Conservation (phyloP, 2,113 vertebrate genomes). For the Felis catus region DNA sequence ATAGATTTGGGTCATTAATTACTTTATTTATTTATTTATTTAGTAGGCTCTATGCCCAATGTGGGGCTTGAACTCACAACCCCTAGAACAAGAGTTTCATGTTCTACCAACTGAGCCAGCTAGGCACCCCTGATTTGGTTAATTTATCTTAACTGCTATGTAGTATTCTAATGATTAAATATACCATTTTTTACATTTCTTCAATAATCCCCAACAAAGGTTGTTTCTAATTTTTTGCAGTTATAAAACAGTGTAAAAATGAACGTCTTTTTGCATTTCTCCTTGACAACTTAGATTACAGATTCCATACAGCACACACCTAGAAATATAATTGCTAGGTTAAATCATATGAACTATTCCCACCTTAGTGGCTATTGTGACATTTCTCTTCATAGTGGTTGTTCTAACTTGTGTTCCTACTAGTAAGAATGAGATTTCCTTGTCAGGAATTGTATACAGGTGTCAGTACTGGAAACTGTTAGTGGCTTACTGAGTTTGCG, state of each 20-base stretch:
- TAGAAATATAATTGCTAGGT: neutral
- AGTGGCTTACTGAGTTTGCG: neutral
- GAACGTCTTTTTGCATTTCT: neutral
- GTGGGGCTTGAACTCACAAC: neutral
- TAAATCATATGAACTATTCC: neutral
- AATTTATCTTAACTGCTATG: neutral
- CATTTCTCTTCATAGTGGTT: neutral
- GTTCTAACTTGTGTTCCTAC: neutral
- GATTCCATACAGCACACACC: neutral
- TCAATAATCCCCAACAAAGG: neutral
- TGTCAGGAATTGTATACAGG: neutral
- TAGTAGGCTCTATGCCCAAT: neutral
- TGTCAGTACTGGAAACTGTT: neutral
- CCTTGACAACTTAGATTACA: neutral
- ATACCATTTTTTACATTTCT: neutral
- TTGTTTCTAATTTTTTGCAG: neutral
- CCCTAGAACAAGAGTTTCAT: neutral
- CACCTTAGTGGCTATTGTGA: neutral
- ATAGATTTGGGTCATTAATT: neutral
- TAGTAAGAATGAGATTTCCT: neutral
- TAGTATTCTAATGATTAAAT: neutral
- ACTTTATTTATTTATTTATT: neutral
- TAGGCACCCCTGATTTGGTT: neutral
- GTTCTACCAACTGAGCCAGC: neutral
- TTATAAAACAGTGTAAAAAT: neutral